Percentiles rank a stretch among this genome's conserved stretches.
These are phyloP conservation scores for Drosophila pseudotalamancana DNA, from an alignment of 2,888 invertebrate species.

Conservation along the genomic window DNA sequence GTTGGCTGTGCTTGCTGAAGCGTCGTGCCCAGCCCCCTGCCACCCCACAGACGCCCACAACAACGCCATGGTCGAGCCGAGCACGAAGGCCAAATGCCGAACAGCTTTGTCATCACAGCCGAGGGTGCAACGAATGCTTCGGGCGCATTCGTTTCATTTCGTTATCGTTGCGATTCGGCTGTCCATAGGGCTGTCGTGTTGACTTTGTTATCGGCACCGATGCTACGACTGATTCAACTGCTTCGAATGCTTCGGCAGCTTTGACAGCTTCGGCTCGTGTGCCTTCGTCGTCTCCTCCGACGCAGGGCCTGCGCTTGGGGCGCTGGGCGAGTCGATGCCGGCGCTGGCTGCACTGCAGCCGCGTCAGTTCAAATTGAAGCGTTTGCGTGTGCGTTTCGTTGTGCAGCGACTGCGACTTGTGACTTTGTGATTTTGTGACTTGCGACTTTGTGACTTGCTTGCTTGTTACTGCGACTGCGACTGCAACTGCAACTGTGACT, in stretches of 20 bases:
- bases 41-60: constrained; percentile 1
- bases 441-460: constrained; percentile 2
- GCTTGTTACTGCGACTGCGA: no score
- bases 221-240: not conserved
- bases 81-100: constrained; percentile 9
- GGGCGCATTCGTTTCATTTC: no score
- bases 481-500: constrained; percentile 22
- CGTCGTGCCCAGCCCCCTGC: constrained; percentile 7
- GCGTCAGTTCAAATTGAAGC: constrained; percentile 83
- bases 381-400: constrained; percentile 83
- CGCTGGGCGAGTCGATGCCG: constrained; percentile 60
- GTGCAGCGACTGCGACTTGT: constrained; percentile 40
- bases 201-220: constrained; percentile 1
- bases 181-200: not conserved
- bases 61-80: constrained; percentile 17
- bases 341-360: constrained; percentile 39
- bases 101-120: constrained; percentile 5
- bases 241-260: constrained; percentile 3
- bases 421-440: constrained; percentile 10
- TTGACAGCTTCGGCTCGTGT: constrained; percentile 8
- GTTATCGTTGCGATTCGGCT: no score
- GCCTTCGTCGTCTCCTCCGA: constrained; percentile 33
- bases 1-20: constrained; percentile 58
- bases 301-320: constrained; percentile 39
- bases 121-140: constrained; percentile 9